A percentile compares a stretch with the other conserved stretches of the same genome.
phyloP scores from a whole-genome alignment of 2,888 invertebrate genomes.

The Byasa hedistus region DNA sequence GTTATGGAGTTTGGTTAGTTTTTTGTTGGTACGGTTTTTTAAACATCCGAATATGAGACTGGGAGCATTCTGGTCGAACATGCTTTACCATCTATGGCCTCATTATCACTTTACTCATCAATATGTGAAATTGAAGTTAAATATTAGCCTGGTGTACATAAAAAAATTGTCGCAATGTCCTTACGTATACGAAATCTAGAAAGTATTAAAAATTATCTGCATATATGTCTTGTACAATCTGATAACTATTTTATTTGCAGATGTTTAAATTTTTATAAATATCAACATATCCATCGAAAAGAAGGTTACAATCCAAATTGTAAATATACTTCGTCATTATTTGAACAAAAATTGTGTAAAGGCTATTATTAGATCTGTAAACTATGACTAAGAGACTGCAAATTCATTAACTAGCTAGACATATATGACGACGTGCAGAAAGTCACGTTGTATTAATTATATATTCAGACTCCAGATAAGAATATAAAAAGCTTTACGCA shows the following conservation, averaged over 20 bases:
- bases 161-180: too few species aligned
- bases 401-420: slow-evolving; percentile 16
- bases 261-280: not conserved
- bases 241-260: not conserved
- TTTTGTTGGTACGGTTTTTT: too few species aligned
- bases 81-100: too few species aligned
- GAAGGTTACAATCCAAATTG: not conserved
- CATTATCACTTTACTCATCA: too few species aligned
- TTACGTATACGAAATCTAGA: too few species aligned
- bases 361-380: slow-evolving; percentile 10
- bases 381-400: slow-evolving; percentile 10
- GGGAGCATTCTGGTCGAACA: too few species aligned
- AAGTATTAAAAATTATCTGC: too few species aligned
- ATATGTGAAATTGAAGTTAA: too few species aligned
- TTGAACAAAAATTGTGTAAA: slow-evolving; percentile 13
- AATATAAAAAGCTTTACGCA: not conserved
- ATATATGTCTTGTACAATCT: too few species aligned
- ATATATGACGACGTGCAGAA: not conserved
- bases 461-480: not conserved
- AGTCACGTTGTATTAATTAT: slow-evolving; percentile 1
- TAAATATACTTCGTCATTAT: not conserved
- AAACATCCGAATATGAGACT: too few species aligned
- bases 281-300: not conserved
- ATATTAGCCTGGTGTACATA: too few species aligned
- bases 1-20: too few species aligned